These are phyloP conservation scores for Ladona fulva DNA, from an alignment of 1,140 invertebrate species.

Conservation along the genomic window DNA sequence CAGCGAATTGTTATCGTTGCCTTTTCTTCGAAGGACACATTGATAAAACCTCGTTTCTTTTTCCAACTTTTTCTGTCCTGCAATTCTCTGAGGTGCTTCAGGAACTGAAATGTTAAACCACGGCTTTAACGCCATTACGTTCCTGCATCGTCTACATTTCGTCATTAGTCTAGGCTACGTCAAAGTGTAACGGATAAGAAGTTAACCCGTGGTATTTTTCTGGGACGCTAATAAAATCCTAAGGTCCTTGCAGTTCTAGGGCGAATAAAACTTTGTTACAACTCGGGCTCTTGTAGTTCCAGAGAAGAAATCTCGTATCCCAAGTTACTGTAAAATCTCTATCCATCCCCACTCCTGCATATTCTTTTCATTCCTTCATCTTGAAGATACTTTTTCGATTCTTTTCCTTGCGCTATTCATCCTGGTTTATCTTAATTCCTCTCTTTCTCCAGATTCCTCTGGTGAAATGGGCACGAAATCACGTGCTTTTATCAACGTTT, in stretches of 20 bases:
- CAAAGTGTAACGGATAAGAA: neutral
- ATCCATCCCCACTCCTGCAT: neutral
- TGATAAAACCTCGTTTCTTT: too few relatives aligned
- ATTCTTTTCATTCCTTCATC: neutral
- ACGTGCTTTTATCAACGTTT: too few relatives aligned
- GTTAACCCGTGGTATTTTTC: neutral
- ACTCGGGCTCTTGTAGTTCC: neutral
- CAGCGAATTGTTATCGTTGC: too few relatives aligned
- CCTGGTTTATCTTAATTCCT: too few relatives aligned
- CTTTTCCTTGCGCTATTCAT: too few relatives aligned
- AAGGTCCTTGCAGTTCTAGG: neutral
- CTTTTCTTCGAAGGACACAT: too few relatives aligned
- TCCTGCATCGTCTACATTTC: neutral
- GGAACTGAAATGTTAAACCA: too few relatives aligned
- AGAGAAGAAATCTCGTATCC: neutral
- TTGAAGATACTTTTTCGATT: neutral
- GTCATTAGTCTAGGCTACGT: neutral
- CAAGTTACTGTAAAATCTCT: neutral
- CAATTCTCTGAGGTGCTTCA: too few relatives aligned
- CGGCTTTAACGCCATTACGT: too few relatives aligned
- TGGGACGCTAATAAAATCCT: neutral
- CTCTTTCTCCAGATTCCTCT: too few relatives aligned
- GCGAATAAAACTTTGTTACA: slow-evolving; percentile 10
- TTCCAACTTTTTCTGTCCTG: too few relatives aligned
- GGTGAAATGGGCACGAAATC: too few relatives aligned